These are phyloP conservation scores for Drosophila saltans DNA, from an alignment of 1,140 invertebrate species.

Conservation along the genomic window DNA sequence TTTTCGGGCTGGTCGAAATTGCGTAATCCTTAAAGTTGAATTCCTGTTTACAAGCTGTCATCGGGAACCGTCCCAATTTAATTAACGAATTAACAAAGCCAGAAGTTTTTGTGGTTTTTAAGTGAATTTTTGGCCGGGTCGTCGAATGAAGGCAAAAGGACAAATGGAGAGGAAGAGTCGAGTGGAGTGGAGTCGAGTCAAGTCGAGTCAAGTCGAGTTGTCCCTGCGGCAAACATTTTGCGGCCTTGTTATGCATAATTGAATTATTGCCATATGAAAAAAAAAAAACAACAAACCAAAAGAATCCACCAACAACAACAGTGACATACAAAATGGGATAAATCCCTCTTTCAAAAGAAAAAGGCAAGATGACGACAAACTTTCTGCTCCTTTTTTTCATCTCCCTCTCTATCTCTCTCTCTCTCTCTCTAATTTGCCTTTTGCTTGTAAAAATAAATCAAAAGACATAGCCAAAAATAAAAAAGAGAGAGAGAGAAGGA, in stretches of 20 bases:
- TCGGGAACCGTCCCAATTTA: conserved; percentile 61
- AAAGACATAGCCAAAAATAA: conserved; percentile 32
- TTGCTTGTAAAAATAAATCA: conserved; percentile 70
- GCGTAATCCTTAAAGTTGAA: conserved; percentile 74
- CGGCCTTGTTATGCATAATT: conserved; percentile 80
- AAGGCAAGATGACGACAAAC: conserved; percentile 55
- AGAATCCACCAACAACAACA: conserved; percentile 3
- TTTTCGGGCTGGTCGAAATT: conserved; percentile 34
- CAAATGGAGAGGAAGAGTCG: background rate
- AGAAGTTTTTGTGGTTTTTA: conserved; percentile 76
- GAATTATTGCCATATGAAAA: conserved; percentile 80
- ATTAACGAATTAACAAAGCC: conserved; percentile 81
- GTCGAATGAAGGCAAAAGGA: background rate
- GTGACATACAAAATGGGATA: conserved; percentile 25
- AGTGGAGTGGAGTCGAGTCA: too few relatives aligned
- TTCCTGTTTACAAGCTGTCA: conserved; percentile 61
- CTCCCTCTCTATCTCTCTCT: conserved; percentile 38
- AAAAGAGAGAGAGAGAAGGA: background rate
- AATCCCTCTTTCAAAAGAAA: conserved; percentile 22
- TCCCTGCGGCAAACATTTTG: conserved; percentile 64
- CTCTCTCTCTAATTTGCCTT: conserved; percentile 28
- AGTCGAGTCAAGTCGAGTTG: too few relatives aligned
- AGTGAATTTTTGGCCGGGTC: conserved; percentile 58
- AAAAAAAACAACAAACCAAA: conserved; percentile 55
- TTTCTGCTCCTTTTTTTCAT: conserved; percentile 29